Conservation (phyloP, 2,113 vertebrate species). For the Nesogale talazaci region DNA sequence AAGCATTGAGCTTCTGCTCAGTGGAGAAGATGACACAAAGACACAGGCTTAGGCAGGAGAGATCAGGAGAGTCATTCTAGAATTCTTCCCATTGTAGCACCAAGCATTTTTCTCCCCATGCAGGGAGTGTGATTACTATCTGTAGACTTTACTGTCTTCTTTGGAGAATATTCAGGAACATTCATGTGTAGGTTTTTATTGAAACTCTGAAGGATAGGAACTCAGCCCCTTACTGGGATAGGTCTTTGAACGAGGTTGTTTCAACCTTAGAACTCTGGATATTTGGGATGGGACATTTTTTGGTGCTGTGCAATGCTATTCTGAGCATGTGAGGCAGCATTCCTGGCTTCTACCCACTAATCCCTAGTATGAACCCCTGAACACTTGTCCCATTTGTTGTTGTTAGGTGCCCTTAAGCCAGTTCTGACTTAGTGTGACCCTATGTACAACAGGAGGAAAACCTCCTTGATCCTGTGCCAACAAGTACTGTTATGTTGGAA, state of each 20-base stretch:
- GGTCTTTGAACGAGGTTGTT: neutral
- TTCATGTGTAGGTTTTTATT: neutral
- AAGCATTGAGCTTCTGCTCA: neutral
- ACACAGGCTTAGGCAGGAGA: neutral
- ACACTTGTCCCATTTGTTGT: neutral
- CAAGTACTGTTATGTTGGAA: too few relatives aligned
- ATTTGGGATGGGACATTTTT: neutral
- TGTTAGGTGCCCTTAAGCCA: too few relatives aligned
- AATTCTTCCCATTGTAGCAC: neutral
- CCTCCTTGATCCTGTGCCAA: too few relatives aligned
- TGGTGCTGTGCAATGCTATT: neutral
- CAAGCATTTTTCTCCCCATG: neutral
- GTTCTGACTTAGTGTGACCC: too few relatives aligned
- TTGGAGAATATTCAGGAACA: neutral
- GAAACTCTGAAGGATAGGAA: conserved; percentile 5
- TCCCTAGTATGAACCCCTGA: neutral
- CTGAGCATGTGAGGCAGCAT: neutral
- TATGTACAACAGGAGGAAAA: too few relatives aligned
- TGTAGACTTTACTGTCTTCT: neutral
- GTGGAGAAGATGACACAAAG: neutral
- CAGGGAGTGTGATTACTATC: neutral
- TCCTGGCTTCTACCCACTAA: neutral
- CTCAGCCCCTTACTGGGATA: neutral
- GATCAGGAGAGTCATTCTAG: neutral
- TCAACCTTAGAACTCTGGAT: neutral